These are phyloP conservation scores for Benthosema pterotum DNA, from an alignment of 2,797 vertebrate genomes.

Conservation along the genomic window DNA sequence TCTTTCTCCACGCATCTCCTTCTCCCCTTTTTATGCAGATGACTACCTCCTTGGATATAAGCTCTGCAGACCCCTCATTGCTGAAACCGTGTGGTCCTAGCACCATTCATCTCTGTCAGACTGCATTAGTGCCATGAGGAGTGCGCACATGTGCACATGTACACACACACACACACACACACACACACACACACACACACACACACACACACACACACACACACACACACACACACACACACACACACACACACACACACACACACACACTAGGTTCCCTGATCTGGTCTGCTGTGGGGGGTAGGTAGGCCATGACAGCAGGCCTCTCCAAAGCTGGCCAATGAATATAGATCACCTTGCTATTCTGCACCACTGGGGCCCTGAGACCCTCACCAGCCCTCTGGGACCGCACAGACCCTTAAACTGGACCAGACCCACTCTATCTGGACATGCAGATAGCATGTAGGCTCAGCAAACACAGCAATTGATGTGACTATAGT, in stretches of 20 bases:
- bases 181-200: slow-evolving; percentile 34
- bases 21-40: slow-evolving; percentile 66
- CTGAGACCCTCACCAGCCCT: slow-evolving; percentile 57
- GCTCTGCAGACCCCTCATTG: slow-evolving; percentile 52
- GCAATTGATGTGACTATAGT: slow-evolving; percentile 24
- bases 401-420: slow-evolving; percentile 57
- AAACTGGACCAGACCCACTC: slow-evolving; percentile 55
- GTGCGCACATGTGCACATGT: slow-evolving; percentile 30
- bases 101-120: slow-evolving; percentile 81
- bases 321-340: slow-evolving; percentile 69
- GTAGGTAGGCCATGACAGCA: slow-evolving; percentile 74
- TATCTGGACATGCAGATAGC: slow-evolving; percentile 50
- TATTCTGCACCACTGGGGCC: slow-evolving; percentile 64
- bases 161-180: slow-evolving; percentile 26
- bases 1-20: slow-evolving; percentile 12
- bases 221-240: slow-evolving; percentile 16
- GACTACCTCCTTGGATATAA: slow-evolving; percentile 36
- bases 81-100: slow-evolving; percentile 67
- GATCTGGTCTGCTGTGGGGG: slow-evolving; percentile 60
- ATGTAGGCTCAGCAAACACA: slow-evolving; percentile 34
- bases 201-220: slow-evolving; percentile 23
- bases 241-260: slow-evolving; percentile 9
- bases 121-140: slow-evolving; percentile 71
- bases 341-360: slow-evolving; percentile 80
- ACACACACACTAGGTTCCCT: slow-evolving; percentile 30